Evolutionary conservation across 2,797 vertebrate genomes (phyloP).

Genomic region (Hozukius guyotensis): DNA sequence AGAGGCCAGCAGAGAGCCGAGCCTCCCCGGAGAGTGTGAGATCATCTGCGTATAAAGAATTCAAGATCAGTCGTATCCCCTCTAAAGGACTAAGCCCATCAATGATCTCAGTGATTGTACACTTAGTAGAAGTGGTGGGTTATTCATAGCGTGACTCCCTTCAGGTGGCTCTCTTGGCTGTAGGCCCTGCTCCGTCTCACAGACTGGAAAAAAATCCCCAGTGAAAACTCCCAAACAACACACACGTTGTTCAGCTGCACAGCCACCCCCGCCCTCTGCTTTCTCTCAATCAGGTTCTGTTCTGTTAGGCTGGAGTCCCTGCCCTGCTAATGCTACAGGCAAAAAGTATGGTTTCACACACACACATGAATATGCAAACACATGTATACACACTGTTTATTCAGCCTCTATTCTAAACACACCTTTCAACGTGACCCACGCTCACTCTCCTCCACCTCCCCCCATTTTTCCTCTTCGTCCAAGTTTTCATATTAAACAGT

Average conservation of each 20-base stretch:
- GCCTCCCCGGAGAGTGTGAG: not conserved
- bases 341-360: not conserved
- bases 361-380: not conserved
- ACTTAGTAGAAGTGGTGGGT: not conserved
- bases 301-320: constrained; percentile 23
- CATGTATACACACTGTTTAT: not conserved
- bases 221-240: constrained; percentile 37
- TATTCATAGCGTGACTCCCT: not conserved
- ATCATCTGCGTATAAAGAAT: constrained; percentile 18
- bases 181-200: not conserved
- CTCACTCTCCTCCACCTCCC: not conserved
- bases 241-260: constrained; percentile 40
- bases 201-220: constrained; percentile 35
- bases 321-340: not conserved
- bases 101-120: not conserved
- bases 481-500: constrained; percentile 38
- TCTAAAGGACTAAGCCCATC: not conserved
- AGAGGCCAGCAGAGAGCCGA: constrained; percentile 5
- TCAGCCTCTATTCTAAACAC: constrained; percentile 9
- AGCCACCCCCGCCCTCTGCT: constrained; percentile 14
- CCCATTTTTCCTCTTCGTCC: constrained; percentile 12
- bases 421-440: not conserved
- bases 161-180: constrained; percentile 13
- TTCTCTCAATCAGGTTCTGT: constrained; percentile 45
- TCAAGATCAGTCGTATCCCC: not conserved